Evolutionary conservation across 1,140 invertebrate genomes (phyloP).

Genomic region (Drosophila trapezifrons): DNA sequence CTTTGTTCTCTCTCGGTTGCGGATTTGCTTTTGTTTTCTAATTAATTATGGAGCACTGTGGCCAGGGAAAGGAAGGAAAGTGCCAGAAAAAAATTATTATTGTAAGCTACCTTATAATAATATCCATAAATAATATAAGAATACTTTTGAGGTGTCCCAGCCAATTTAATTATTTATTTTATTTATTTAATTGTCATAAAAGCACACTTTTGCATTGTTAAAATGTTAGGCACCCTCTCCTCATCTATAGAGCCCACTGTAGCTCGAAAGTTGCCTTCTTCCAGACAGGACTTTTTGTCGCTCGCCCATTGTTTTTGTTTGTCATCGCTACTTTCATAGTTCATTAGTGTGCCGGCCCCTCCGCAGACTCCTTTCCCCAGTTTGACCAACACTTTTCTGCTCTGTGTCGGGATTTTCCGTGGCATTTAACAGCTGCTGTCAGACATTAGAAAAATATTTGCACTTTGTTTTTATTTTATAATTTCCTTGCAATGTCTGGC

Average conservation of each 20-base stretch:
- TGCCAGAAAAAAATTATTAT: neutral
- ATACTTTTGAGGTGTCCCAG: too few relatives aligned
- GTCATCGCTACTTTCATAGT: constrained; percentile 64
- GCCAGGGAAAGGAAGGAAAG: neutral
- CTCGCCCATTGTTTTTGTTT: constrained; percentile 51
- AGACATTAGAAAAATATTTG: constrained; percentile 79
- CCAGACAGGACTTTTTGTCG: constrained; percentile 16
- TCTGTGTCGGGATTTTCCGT: constrained; percentile 35
- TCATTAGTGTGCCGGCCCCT: constrained; percentile 59
- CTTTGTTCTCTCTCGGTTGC: constrained; percentile 22
- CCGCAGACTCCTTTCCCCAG: neutral
- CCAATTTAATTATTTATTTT: too few relatives aligned
- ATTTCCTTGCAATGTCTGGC: constrained; percentile 56
- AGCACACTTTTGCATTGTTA: too few relatives aligned
- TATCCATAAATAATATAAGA: too few relatives aligned
- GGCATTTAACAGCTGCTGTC: constrained; percentile 59
- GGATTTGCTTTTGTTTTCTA: constrained; percentile 55
- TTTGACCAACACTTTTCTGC: constrained; percentile 21
- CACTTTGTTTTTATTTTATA: constrained; percentile 64
- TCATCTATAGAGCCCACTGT: constrained; percentile 17
- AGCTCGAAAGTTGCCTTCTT: constrained; percentile 11
- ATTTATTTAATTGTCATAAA: too few relatives aligned
- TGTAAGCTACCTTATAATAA: too few relatives aligned
- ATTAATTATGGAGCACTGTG: constrained; percentile 64
- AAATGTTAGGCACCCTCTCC: too few relatives aligned